These are phyloP conservation scores for Plagodis dolabraria DNA, from an alignment of 2,888 invertebrate species.

Conservation along the genomic window DNA sequence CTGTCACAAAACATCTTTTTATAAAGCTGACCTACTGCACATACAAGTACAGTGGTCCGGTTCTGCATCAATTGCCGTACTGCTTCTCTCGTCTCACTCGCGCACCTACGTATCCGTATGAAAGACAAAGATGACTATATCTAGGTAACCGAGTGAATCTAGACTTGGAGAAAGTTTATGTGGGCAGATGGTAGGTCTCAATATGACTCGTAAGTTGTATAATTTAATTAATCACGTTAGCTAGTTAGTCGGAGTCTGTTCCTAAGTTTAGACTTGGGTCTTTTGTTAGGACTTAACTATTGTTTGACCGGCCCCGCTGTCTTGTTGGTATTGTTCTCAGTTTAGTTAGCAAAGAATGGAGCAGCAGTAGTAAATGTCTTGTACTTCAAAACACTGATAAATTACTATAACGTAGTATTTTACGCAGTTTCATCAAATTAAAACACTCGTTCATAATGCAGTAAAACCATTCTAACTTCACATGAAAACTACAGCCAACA, in stretches of 20 bases:
- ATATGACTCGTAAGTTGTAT: slow-evolving; percentile 26
- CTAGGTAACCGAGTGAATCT: slow-evolving; percentile 45
- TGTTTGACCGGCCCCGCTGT: background rate
- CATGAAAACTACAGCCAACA: too few species aligned
- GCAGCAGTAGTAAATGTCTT: too few species aligned
- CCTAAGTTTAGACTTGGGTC: slow-evolving; percentile 23
- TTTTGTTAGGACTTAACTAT: slow-evolving; percentile 15
- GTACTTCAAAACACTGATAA: too few species aligned
- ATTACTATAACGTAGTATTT: too few species aligned
- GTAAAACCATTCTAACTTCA: too few species aligned
- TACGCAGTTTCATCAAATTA: too few species aligned
- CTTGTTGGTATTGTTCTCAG: too few species aligned
- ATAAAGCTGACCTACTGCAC: slow-evolving; percentile 37
- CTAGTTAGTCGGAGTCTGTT: slow-evolving; percentile 25
- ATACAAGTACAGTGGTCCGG: slow-evolving; percentile 32
- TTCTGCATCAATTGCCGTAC: slow-evolving; percentile 55
- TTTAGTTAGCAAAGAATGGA: too few species aligned
- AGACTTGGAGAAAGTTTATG: slow-evolving; percentile 65
- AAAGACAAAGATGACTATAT: slow-evolving; percentile 49
- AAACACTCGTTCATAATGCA: too few species aligned
- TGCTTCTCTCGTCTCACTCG: slow-evolving; percentile 54
- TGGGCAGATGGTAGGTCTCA: slow-evolving; percentile 34
- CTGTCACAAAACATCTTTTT: slow-evolving; percentile 32
- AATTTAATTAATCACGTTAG: slow-evolving; percentile 36
- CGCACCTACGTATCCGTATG: slow-evolving; percentile 42